Percentiles rank a stretch among this genome's conserved stretches.
Evolutionary conservation across 37 sponge, comb jelly and placozoan genomes (phyloP).

Genomic region (Axinella damicornis): DNA sequence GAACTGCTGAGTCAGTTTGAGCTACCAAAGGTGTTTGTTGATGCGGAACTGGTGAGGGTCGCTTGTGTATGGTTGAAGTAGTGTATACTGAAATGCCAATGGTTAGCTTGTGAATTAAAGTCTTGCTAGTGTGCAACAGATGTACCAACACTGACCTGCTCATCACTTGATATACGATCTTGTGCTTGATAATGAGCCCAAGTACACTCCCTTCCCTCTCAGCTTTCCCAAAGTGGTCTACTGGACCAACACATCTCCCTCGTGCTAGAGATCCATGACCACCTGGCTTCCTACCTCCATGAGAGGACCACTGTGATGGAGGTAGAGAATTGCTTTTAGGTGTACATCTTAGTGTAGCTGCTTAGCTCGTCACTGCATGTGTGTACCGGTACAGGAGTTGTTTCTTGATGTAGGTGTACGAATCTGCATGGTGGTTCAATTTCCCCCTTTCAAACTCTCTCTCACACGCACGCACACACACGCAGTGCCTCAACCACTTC

Average conservation of each 20-base stretch:
- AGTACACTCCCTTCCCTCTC: no score
- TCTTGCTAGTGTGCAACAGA: no score
- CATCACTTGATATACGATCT: no score
- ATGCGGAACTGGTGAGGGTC: slow-evolving; percentile 66
- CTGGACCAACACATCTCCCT: slow-evolving; percentile 72
- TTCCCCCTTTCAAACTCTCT: no score
- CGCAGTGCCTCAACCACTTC: slow-evolving; percentile 11
- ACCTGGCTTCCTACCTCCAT: slow-evolving; percentile 52
- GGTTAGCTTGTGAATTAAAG: background rate
- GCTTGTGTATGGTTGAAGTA: slow-evolving; percentile 7
- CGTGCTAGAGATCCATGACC: slow-evolving; percentile 70
- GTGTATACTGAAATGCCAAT: slow-evolving; percentile 15
- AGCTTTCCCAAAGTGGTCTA: slow-evolving; percentile 1
- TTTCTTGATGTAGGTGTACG: no score
- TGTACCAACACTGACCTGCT: background rate
- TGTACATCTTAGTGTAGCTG: no score
- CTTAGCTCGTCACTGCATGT: no score
- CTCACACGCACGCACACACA: no score
- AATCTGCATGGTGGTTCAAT: no score
- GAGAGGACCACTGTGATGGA: slow-evolving; percentile 67
- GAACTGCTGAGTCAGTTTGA: slow-evolving; percentile 59
- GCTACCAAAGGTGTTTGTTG: slow-evolving; percentile 66
- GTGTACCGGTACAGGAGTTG: no score
- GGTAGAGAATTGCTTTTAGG: slow-evolving; percentile 1
- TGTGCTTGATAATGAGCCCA: no score